Percentiles rank a stretch among this genome's conserved stretches.
Conservation (phyloP, 1,140 invertebrate species). For the Anastrepha obliqua region DNA sequence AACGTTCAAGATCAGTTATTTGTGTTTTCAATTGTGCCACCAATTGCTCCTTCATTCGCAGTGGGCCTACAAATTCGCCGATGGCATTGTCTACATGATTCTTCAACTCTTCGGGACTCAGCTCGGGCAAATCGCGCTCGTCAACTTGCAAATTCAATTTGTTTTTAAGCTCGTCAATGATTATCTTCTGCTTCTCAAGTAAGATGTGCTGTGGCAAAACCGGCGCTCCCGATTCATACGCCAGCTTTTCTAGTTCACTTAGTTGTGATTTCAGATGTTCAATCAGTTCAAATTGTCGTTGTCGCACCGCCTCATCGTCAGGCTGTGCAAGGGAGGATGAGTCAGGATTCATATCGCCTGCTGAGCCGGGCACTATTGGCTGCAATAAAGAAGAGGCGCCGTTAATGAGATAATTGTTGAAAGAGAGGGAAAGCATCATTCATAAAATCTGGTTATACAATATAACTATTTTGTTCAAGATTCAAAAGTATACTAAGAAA, state of each 20-base stretch:
- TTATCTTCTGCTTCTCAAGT: slow-evolving; percentile 90
- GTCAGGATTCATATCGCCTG: background rate
- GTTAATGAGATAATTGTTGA: too few species aligned
- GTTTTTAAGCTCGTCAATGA: slow-evolving; percentile 87
- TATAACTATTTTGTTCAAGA: too few species aligned
- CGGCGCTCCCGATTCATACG: slow-evolving; percentile 90
- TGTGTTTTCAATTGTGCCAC: slow-evolving; percentile 97
- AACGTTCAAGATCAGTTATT: slow-evolving; percentile 96
- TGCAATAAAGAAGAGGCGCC: background rate
- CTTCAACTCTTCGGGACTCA: slow-evolving; percentile 79
- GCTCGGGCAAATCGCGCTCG: slow-evolving; percentile 67
- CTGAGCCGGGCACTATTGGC: background rate
- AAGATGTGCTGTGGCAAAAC: slow-evolving; percentile 88
- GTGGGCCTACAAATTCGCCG: slow-evolving; percentile 91
- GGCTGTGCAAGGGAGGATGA: background rate
- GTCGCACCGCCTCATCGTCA: slow-evolving; percentile 74
- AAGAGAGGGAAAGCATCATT: too few species aligned
- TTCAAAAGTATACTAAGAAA: too few species aligned
- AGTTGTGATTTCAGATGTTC: slow-evolving; percentile 92
- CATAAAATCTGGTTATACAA: too few species aligned
- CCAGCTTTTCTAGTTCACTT: slow-evolving; percentile 95
- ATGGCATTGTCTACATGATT: slow-evolving; percentile 81
- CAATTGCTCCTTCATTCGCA: slow-evolving; percentile 96
- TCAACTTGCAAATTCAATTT: slow-evolving; percentile 79
- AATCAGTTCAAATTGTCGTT: slow-evolving; percentile 90